A percentile compares a stretch with the other conserved stretches of the same genome.
Evolutionary conservation across 2,797 vertebrate genomes (phyloP).

Genomic region (Anguilla anguilla): DNA sequence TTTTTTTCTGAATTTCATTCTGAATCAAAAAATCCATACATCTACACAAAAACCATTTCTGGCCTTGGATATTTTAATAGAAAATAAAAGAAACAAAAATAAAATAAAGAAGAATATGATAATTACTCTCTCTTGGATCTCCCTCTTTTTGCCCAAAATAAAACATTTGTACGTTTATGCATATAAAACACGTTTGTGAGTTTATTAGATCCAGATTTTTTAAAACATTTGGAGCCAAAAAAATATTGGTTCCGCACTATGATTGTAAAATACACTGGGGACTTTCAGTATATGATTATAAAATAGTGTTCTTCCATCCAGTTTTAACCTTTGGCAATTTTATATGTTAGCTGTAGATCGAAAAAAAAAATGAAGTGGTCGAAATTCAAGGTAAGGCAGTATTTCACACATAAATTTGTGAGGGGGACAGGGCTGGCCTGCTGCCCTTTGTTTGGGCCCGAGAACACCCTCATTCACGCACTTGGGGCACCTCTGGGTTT

Average conservation of each 20-base stretch:
- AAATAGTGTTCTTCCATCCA: neutral
- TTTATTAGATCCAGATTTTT: neutral
- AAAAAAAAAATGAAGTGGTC: neutral
- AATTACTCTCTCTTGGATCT: constrained; percentile 69
- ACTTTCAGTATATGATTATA: neutral
- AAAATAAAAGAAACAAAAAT: neutral
- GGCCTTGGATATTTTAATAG: constrained; percentile 68
- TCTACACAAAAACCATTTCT: constrained; percentile 47
- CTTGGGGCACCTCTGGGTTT: neutral
- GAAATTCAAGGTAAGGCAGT: neutral
- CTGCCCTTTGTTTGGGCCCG: neutral
- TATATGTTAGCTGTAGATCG: neutral
- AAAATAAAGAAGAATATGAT: neutral
- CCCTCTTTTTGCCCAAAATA: constrained; percentile 83
- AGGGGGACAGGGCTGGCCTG: constrained; percentile 1
- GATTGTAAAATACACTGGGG: neutral
- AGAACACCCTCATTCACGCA: neutral
- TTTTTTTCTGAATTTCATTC: constrained; percentile 68
- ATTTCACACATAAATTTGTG: constrained; percentile 10
- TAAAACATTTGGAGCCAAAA: too few species aligned
- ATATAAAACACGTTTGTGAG: neutral
- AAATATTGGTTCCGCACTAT: neutral
- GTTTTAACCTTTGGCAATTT: neutral
- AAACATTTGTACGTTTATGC: constrained; percentile 77
- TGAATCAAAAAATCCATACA: constrained; percentile 55